Base-by-base conservation (phyloP, 2,113 vertebrate genomes). In the Hemiscyllium ocellatum region DNA sequence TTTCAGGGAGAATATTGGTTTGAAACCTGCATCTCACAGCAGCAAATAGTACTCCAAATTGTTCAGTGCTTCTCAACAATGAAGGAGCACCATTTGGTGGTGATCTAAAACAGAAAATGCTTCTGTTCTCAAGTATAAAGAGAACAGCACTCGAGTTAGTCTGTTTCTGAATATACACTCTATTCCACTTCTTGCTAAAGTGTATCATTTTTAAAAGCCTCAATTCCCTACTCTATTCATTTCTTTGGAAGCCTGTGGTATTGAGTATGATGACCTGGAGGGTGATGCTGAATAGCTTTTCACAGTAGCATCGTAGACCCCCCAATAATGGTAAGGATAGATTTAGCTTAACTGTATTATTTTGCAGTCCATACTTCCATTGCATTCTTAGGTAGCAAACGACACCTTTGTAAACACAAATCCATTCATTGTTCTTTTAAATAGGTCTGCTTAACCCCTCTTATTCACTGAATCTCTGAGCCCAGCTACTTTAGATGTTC, bases 321-420 rank as follows among this genome's bases (percentile, higher is more conserved):
- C 47, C 94, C 37, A 24, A 95, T 47, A 95, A 95, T 95, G 94
- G 68, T 95, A 72, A 76, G 94, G 94, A 95, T 95, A 95, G 94
- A 69, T 95, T 95, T 95, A 72, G 94, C 69, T 72, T 72, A 95
- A 95, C 94, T 50, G 66, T 72, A 95, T 95, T 95, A 95, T 95
- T 95, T 95, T 95, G 68, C 69, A 70, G 69, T 29, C 68, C 94
- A 95, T 72, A 33, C 68, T 95, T 72, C 69, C 68, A 95, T 29
- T 95, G 69, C 20, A 95, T 69, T 72, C 94, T 95, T 95, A 72
- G 94, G 69, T 95, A 95, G 94, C 69, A 95, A 76, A 95, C 26
- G 94, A 95, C 94, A 95, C 94, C 94, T 95, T 95, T 95, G 94
- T 95, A 95, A 95, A 95, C 47, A 95, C 69, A 95, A 70, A 95